phyloP scores from a whole-genome alignment of 2,888 invertebrate genomes.

The Globia sparganii region DNA sequence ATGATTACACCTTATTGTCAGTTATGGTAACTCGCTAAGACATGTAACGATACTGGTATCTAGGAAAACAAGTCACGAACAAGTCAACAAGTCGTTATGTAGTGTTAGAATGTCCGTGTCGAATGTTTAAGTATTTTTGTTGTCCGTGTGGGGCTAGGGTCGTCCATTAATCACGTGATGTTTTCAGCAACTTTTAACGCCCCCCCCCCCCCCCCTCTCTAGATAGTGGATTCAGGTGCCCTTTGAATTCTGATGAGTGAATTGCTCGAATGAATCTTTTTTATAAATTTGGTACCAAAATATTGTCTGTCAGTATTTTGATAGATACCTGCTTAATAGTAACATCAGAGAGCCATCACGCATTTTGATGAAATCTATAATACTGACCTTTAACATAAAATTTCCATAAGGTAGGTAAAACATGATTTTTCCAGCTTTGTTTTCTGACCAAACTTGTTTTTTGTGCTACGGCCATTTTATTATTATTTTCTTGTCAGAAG shows the following conservation, averaged over 20 bases:
- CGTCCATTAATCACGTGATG: too few species aligned
- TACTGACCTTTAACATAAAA: too few species aligned
- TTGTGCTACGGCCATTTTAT: not conserved
- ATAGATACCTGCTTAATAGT: too few species aligned
- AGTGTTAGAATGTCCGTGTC: slow-evolving; percentile 28
- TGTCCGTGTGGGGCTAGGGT: not conserved
- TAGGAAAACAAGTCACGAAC: slow-evolving; percentile 36
- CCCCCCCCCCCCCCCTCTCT: too few species aligned
- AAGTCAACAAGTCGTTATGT: slow-evolving; percentile 28
- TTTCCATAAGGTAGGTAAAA: not conserved
- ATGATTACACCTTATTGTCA: slow-evolving; percentile 28
- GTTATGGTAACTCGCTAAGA: slow-evolving; percentile 21
- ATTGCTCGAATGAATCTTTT: too few species aligned
- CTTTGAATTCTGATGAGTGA: not conserved
- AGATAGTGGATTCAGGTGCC: too few species aligned
- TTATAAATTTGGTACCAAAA: not conserved
- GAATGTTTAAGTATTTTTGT: slow-evolving; percentile 32
- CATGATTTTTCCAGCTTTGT: not conserved
- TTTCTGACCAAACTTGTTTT: slow-evolving; percentile 5
- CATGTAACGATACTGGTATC: slow-evolving; percentile 26
- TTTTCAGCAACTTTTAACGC: too few species aligned
- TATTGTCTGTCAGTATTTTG: not conserved
- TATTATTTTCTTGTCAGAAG: not conserved
- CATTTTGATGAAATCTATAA: too few species aligned
- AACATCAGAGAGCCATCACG: too few species aligned